Percentiles rank a stretch among this genome's conserved stretches.
phyloP scores from a whole-genome alignment of 2,797 vertebrate species.

The Epinephelus awoara region DNA sequence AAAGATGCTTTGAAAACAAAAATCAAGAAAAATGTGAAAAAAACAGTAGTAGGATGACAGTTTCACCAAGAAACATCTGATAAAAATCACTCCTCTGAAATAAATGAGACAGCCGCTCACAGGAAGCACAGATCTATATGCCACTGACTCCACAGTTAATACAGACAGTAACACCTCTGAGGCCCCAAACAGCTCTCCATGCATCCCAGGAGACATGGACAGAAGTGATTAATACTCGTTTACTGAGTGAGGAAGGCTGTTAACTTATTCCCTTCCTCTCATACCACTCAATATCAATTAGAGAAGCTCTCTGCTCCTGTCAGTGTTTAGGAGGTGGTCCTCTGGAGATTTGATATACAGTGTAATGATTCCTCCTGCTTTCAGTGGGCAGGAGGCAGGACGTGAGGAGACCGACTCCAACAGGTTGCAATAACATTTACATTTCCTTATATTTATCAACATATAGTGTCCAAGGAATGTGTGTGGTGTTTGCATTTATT shows the following conservation, averaged over 20 bases:
- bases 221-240: conserved; percentile 66
- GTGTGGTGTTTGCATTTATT: not conserved
- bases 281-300: conserved; percentile 74
- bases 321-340: conserved; percentile 29
- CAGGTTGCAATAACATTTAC: not conserved
- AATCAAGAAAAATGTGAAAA: not conserved
- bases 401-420: not conserved
- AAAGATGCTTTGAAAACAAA: not conserved
- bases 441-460: not conserved
- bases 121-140: not conserved
- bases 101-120: conserved; percentile 8
- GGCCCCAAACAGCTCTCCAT: conserved; percentile 15
- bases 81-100: not conserved
- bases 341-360: conserved; percentile 22
- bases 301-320: conserved; percentile 38
- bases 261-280: conserved; percentile 51
- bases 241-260: conserved; percentile 43
- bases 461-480: too few species aligned
- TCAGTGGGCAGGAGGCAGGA: not conserved
- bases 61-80: not conserved
- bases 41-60: not conserved
- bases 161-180: conserved; percentile 44
- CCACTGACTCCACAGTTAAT: conserved; percentile 57
- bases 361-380: conserved; percentile 25
- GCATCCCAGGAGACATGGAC: conserved; percentile 39